Evolutionary conservation across 1,140 invertebrate species (phyloP).

Genomic region (Megathymus violae): DNA sequence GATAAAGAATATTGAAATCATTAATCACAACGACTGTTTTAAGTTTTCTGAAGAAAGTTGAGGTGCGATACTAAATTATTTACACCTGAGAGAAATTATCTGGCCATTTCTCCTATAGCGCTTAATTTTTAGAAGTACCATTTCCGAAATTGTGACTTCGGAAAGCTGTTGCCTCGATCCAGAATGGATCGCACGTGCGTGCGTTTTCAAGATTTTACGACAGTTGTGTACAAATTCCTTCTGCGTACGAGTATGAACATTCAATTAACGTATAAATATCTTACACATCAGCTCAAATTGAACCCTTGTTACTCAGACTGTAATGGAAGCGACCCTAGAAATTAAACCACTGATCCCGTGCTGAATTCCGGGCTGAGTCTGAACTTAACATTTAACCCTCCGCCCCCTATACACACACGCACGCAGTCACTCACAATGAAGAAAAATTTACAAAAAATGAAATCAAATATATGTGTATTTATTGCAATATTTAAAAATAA

Average conservation of each 20-base stretch:
- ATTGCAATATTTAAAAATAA: too few relatives aligned
- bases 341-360: too few relatives aligned
- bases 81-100: conserved; percentile 5
- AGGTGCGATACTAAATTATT: conserved; percentile 17
- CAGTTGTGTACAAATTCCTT: conserved; percentile 15
- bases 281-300: too few relatives aligned
- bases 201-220: conserved; percentile 25
- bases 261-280: not conserved
- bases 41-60: conserved; percentile 8
- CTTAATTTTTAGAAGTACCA: conserved; percentile 20
- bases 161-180: conserved; percentile 6
- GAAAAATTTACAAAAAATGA: too few relatives aligned
- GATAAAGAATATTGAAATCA: conserved; percentile 20
- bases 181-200: conserved; percentile 15
- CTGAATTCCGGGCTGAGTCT: too few relatives aligned
- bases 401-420: too few relatives aligned
- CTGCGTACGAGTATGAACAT: conserved; percentile 11
- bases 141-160: conserved; percentile 10
- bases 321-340: too few relatives aligned
- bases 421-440: too few relatives aligned
- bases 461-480: too few relatives aligned
- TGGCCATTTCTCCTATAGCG: conserved; percentile 1
- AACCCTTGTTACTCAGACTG: too few relatives aligned
- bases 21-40: conserved; percentile 7
- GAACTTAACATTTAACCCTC: too few relatives aligned